phyloP scores from a whole-genome alignment of 1,140 invertebrate species.

The Achatina immaculata region DNA sequence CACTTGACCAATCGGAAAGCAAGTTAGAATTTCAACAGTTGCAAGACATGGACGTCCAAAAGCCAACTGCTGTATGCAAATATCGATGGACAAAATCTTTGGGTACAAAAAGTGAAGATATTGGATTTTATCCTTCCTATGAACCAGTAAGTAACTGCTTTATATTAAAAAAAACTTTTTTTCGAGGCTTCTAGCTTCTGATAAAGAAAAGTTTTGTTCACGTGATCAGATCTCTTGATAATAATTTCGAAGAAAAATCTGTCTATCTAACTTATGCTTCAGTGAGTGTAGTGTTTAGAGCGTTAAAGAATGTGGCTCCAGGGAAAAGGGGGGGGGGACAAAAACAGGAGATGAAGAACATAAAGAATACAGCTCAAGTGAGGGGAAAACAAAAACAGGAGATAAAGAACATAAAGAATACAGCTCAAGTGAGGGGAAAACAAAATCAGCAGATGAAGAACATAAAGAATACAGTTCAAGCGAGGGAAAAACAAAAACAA shows the following conservation, averaged over 20 bases:
- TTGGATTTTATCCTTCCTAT: slow-evolving; percentile 55
- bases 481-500: no score
- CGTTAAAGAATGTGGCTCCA: not conserved
- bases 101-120: slow-evolving; percentile 37
- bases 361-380: not conserved
- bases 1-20: not conserved
- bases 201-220: not conserved
- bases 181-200: not conserved
- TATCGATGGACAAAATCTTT: slow-evolving; percentile 57
- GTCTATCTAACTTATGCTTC: not conserved
- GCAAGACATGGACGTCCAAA: no score
- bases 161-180: not conserved
- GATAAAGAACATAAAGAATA: not conserved
- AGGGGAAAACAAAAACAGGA: not conserved
- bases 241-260: not conserved
- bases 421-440: not conserved
- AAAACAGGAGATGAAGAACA: not conserved
- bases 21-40: not conserved
- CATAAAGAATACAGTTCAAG: no score
- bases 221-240: not conserved
- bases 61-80: slow-evolving; percentile 45
- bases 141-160: slow-evolving; percentile 48
- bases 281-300: not conserved
- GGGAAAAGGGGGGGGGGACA: not conserved
- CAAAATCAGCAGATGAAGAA: no score